phyloP scores from a whole-genome alignment of 2,797 vertebrate genomes.

The Lutjanus argentimaculatus region DNA sequence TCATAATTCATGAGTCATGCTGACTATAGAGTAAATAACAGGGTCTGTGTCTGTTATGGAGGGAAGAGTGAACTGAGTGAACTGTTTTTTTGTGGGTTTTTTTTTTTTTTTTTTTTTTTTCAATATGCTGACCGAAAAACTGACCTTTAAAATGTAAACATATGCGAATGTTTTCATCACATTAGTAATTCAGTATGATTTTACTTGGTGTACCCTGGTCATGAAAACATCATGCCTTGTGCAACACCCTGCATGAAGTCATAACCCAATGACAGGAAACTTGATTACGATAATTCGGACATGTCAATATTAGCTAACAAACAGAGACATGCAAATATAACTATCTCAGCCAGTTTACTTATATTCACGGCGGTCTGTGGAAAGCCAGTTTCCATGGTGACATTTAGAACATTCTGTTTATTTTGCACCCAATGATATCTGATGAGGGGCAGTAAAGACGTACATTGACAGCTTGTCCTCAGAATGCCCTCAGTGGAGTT shows the following conservation, averaged over 20 bases:
- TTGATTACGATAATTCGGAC: constrained; percentile 39
- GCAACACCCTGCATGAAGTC: constrained; percentile 21
- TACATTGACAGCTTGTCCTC: constrained; percentile 59
- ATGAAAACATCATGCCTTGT: constrained; percentile 22
- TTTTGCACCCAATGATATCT: constrained; percentile 53
- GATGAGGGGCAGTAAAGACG: constrained; percentile 18
- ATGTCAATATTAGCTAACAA: constrained; percentile 71
- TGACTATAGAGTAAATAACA: background rate
- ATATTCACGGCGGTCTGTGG: constrained; percentile 38
- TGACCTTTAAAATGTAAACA: constrained; percentile 6
- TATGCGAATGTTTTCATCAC: constrained; percentile 3
- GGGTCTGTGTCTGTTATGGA: background rate
- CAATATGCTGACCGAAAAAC: background rate
- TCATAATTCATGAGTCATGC: too few species aligned
- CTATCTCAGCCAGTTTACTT: constrained; percentile 41
- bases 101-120: background rate
- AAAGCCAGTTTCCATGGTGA: constrained; percentile 56
- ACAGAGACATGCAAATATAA: constrained; percentile 55
- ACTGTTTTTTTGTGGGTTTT: background rate
- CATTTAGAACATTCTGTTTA: constrained; percentile 57
- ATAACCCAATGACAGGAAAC: constrained; percentile 42
- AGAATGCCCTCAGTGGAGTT: constrained; percentile 46
- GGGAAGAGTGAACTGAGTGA: background rate
- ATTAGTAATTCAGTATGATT: background rate
- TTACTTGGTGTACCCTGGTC: background rate